Conservation (phyloP, 2,797 vertebrate genomes). For the Spizella passerina region DNA sequence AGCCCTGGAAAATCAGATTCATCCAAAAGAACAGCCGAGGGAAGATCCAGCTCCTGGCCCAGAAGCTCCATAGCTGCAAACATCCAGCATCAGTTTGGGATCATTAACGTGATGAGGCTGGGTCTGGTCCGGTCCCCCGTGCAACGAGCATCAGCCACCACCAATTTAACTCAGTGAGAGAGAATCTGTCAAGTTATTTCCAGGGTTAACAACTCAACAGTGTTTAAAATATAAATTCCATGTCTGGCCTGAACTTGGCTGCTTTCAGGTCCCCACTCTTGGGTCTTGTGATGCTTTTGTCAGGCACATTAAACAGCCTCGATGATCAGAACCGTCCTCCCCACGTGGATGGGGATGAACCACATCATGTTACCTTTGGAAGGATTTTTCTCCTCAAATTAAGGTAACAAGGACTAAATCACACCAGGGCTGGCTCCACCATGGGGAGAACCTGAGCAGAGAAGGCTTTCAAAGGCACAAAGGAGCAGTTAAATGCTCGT, state of each 20-base stretch:
- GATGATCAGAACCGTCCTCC: slow-evolving; percentile 16
- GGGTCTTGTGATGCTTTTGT: slow-evolving; percentile 26
- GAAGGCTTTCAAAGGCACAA: slow-evolving; percentile 24
- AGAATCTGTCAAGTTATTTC: not conserved
- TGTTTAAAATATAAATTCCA: not conserved
- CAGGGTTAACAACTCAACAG: not conserved
- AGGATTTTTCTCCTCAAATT: slow-evolving; percentile 12
- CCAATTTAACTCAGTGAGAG: not conserved
- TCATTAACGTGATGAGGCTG: not conserved
- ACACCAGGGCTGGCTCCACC: not conserved
- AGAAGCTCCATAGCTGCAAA: not conserved
- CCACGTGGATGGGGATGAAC: not conserved
- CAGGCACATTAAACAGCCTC: not conserved
- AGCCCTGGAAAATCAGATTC: not conserved
- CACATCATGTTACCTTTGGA: not conserved
- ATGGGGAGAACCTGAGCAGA: not conserved
- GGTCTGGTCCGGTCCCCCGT: not conserved
- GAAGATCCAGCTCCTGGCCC: not conserved
- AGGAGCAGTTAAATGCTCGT: not conserved
- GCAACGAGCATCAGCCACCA: not conserved
- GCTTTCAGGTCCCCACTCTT: not conserved
- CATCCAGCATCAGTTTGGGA: not conserved
- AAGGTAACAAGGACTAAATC: not conserved
- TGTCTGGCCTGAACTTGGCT: not conserved
- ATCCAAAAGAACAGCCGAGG: not conserved